phyloP scores from a whole-genome alignment of 2,797 vertebrate species.

The Luscinia megarhynchos region DNA sequence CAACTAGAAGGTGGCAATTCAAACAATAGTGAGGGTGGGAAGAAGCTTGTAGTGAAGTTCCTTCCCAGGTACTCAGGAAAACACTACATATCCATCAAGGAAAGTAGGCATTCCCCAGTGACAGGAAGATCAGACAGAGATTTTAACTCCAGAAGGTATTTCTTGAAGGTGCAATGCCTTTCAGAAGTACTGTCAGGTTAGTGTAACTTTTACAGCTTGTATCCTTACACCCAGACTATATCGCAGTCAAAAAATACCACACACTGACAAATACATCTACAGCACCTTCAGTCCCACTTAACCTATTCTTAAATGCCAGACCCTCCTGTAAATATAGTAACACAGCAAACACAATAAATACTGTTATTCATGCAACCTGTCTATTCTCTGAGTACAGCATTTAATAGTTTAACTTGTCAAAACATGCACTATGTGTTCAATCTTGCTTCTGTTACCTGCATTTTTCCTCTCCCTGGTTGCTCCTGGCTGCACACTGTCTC shows the following conservation, averaged over 20 bases:
- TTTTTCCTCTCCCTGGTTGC: not conserved
- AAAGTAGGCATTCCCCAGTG: not conserved
- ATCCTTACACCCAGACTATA: not conserved
- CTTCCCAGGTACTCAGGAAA: not conserved
- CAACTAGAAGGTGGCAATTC: accelerated
- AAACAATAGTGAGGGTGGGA: not conserved
- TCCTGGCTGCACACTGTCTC: not conserved
- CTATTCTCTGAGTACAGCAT: not conserved
- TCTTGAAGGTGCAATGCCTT: not conserved
- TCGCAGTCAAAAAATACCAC: not conserved
- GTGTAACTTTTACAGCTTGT: not conserved
- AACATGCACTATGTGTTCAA: not conserved
- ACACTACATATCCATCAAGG: accelerated
- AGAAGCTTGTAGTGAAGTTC: not conserved
- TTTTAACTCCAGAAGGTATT: not conserved
- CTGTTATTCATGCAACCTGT: not conserved
- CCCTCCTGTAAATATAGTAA: not conserved
- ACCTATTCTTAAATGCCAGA: not conserved
- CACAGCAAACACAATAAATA: not conserved
- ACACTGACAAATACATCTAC: not conserved
- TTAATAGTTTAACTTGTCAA: not conserved
- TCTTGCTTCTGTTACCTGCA: not conserved
- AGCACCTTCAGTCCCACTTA: not conserved
- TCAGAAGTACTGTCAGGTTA: not conserved
- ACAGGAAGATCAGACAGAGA: not conserved